These are phyloP conservation scores for Drosophila austrosaltans DNA, from an alignment of 2,888 invertebrate genomes.

Conservation along the genomic window DNA sequence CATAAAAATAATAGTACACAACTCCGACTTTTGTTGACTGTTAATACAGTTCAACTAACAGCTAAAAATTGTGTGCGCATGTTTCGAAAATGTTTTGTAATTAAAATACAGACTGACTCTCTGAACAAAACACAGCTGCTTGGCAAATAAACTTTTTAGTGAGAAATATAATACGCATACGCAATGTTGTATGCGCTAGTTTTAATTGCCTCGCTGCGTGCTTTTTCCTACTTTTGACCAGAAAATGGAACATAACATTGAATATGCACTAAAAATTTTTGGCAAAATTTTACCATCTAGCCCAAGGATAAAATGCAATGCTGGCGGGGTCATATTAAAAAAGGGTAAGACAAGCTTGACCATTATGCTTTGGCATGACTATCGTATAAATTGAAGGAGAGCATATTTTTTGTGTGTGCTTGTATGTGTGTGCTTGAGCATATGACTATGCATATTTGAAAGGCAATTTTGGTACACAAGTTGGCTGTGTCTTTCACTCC, in stretches of 20 bases:
- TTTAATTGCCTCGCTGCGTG: constrained; percentile 66
- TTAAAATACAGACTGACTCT: constrained; percentile 47
- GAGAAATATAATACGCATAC: constrained; percentile 63
- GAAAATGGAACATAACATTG: constrained; percentile 58
- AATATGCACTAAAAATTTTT: constrained; percentile 47
- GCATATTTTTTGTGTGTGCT: constrained; percentile 53
- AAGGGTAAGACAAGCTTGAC: constrained; percentile 36
- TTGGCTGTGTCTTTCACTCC: constrained; percentile 16
- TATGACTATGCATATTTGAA: constrained; percentile 76
- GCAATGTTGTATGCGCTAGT: constrained; percentile 51
- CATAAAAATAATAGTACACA: neutral
- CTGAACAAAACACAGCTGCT: constrained; percentile 21
- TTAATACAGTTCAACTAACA: constrained; percentile 1
- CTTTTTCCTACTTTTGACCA: constrained; percentile 51
- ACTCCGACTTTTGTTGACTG: neutral
- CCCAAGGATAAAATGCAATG: constrained; percentile 45
- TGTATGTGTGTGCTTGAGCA: constrained; percentile 53
- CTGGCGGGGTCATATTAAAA: constrained; percentile 42
- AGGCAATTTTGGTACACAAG: constrained; percentile 57
- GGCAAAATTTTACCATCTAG: constrained; percentile 47
- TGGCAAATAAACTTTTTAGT: constrained; percentile 21
- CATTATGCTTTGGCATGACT: constrained; percentile 51
- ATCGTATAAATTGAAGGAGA: constrained; percentile 53
- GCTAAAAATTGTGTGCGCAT: neutral
- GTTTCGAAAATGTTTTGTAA: constrained; percentile 48